Percentiles rank a stretch among this genome's conserved stretches.
These are phyloP conservation scores for Atta texana DNA, from an alignment of 1,140 invertebrate species.

Conservation along the genomic window DNA sequence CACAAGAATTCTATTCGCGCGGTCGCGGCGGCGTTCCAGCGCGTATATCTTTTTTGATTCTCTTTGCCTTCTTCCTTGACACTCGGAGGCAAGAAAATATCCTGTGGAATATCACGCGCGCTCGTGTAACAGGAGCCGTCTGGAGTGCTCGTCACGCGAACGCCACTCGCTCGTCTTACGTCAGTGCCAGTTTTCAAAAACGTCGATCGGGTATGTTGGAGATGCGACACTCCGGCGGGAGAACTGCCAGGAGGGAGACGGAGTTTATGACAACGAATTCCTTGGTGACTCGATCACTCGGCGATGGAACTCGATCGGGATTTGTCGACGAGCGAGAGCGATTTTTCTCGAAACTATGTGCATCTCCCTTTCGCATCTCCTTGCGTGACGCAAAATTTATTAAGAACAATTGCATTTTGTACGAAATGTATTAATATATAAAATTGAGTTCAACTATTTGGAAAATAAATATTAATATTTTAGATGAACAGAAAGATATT, in stretches of 20 bases:
- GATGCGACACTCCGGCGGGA: conserved; percentile 56
- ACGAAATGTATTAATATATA: conserved; percentile 10
- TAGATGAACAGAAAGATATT: background rate
- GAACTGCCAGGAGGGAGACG: conserved; percentile 17
- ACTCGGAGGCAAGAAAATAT: conserved; percentile 43
- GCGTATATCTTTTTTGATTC: conserved; percentile 35
- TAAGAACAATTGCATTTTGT: background rate
- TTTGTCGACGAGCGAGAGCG: conserved; percentile 50
- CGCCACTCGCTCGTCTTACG: conserved; percentile 67
- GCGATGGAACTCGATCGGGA: conserved; percentile 71
- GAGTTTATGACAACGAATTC: conserved; percentile 77
- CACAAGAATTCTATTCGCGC: conserved; percentile 53
- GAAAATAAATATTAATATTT: conserved; percentile 29
- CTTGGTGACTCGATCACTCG: conserved; percentile 65
- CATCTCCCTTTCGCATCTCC: background rate
- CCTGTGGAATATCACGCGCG: conserved; percentile 60
- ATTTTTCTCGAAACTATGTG: conserved; percentile 47
- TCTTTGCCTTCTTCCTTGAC: conserved; percentile 33
- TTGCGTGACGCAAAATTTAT: background rate
- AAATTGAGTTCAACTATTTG: background rate
- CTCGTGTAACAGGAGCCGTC: conserved; percentile 57
- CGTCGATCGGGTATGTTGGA: conserved; percentile 63
- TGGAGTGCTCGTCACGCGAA: conserved; percentile 51
- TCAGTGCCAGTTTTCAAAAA: conserved; percentile 71
- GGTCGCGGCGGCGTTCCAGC: conserved; percentile 30